These are phyloP conservation scores for Nasonia vitripennis DNA, from an alignment of 1,140 invertebrate genomes.

Conservation along the genomic window DNA sequence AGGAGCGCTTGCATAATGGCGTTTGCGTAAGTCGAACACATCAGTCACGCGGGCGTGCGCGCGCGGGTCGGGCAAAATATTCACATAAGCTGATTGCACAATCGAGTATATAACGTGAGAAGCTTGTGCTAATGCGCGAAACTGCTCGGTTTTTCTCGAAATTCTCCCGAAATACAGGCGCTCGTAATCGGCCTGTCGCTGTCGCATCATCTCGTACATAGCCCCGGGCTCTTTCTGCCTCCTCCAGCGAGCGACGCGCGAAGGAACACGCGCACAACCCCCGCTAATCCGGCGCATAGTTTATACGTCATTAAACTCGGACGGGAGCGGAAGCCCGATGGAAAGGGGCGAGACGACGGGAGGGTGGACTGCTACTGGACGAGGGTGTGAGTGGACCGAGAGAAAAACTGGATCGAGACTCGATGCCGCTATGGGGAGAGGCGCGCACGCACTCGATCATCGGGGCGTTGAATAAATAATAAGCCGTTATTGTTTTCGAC, in stretches of 20 bases:
- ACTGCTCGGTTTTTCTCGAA: too few relatives aligned
- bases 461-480: conserved; percentile 1
- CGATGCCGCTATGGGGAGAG: conserved; percentile 32
- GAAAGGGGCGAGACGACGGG: conserved; percentile 43
- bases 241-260: neutral
- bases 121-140: too few relatives aligned
- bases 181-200: neutral
- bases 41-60: neutral
- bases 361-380: neutral
- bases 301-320: conserved; percentile 74
- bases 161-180: neutral
- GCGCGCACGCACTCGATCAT: neutral
- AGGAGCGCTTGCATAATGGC: neutral
- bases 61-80: neutral
- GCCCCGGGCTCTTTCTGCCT: neutral
- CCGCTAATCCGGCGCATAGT: conserved; percentile 73
- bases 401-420: conserved; percentile 52
- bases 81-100: neutral
- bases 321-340: conserved; percentile 47
- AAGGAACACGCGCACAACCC: conserved; percentile 41
- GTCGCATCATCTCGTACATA: neutral
- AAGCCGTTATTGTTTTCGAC: neutral
- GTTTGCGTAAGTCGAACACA: neutral
- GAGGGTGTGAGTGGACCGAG: conserved; percentile 43
- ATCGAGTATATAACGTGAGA: neutral